Percentiles rank a stretch among this genome's conserved stretches.
phyloP scores from a whole-genome alignment of 2,888 invertebrate species.

The Lycocerus yunnanus region DNA sequence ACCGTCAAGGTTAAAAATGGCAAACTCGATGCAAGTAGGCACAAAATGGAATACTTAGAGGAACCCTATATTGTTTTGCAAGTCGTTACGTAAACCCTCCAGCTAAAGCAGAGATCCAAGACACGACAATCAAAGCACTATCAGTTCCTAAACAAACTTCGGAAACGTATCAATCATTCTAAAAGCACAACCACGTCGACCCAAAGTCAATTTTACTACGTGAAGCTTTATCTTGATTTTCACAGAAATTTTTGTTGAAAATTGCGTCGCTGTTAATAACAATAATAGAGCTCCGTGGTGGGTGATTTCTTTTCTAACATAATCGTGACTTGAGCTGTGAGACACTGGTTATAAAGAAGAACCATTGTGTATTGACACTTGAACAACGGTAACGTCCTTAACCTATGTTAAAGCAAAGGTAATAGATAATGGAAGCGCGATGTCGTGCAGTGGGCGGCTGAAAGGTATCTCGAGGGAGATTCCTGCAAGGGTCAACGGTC shows the following conservation, averaged over 20 bases:
- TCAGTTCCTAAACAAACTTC: not conserved
- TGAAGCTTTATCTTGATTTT: not conserved
- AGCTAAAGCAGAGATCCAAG: not conserved
- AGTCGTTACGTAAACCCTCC: not conserved
- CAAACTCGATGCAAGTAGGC: too few relatives aligned
- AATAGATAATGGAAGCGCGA: conserved; percentile 29
- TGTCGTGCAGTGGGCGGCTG: conserved; percentile 28
- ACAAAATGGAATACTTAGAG: not conserved
- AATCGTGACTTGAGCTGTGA: not conserved
- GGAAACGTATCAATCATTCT: not conserved
- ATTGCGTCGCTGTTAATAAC: not conserved
- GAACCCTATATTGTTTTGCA: not conserved
- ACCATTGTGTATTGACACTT: conserved; percentile 3
- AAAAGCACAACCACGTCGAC: not conserved
- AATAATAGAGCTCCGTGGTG: not conserved
- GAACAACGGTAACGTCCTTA: conserved; percentile 21
- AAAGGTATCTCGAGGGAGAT: conserved; percentile 29
- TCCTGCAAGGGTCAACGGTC: conserved; percentile 37
- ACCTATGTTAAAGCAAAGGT: conserved; percentile 15
- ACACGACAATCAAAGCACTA: not conserved
- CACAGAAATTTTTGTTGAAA: not conserved
- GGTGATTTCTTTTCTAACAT: not conserved
- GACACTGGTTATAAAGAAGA: conserved; percentile 3
- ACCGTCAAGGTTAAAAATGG: not conserved
- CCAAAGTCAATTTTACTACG: not conserved